A percentile compares a stretch with the other conserved stretches of the same genome.
These are phyloP conservation scores for Amaurobius ferox DNA, from an alignment of 2,888 invertebrate genomes.

Conservation along the genomic window DNA sequence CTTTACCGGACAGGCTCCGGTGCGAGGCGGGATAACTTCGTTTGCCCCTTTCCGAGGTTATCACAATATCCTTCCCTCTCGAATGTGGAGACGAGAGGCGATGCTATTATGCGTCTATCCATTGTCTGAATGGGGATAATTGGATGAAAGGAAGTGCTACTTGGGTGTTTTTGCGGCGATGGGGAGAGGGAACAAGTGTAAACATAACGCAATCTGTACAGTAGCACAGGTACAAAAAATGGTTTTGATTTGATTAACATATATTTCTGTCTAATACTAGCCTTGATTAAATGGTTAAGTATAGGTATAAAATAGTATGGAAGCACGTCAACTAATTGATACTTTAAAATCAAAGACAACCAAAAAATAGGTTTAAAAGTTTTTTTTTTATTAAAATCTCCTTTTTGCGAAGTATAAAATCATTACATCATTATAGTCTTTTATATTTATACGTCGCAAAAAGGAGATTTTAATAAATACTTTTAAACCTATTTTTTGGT, in stretches of 20 bases:
- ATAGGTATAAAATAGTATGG: too few species aligned
- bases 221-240: background rate
- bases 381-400: too few species aligned
- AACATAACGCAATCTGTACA: background rate
- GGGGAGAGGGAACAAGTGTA: background rate
- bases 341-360: too few species aligned
- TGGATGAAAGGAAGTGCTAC: constrained; percentile 50
- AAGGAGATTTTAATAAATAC: too few species aligned
- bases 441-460: too few species aligned
- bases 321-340: too few species aligned
- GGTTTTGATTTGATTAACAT: constrained; percentile 1
- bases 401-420: too few species aligned
- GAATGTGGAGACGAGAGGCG: background rate
- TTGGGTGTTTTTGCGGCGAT: background rate
- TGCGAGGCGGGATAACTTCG: constrained; percentile 53
- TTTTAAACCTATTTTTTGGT: too few species aligned
- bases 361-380: too few species aligned
- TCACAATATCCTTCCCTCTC: background rate
- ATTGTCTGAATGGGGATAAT: constrained; percentile 60
- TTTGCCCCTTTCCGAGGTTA: constrained; percentile 13
- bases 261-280: too few species aligned
- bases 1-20: constrained; percentile 47
- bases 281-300: too few species aligned
- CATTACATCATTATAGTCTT: too few species aligned
- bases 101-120: constrained; percentile 29